phyloP scores from a whole-genome alignment of 37 sponge, comb jelly and placozoan species.

The Geodia barretti region DNA sequence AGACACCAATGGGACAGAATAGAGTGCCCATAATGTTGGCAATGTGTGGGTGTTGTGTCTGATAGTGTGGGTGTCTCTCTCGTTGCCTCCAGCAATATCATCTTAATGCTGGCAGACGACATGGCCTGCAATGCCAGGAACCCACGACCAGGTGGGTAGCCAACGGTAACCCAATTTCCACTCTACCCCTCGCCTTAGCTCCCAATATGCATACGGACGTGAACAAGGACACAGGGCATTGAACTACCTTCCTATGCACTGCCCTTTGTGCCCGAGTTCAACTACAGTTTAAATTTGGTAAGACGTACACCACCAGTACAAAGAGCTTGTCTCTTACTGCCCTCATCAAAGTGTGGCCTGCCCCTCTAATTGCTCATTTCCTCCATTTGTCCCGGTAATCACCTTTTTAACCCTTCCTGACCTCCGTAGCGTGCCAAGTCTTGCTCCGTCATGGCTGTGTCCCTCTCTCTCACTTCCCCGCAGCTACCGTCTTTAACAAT shows the following conservation, averaged over 20 bases:
- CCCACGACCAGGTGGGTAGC: slow-evolving; percentile 71
- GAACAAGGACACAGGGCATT: neutral
- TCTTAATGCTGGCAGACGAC: slow-evolving; percentile 98
- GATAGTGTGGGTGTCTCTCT: neutral
- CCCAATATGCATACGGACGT: too few species aligned
- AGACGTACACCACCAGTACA: too few species aligned
- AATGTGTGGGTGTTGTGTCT: neutral
- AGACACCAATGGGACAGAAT: neutral
- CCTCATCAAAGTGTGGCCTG: too few species aligned
- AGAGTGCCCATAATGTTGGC: neutral
- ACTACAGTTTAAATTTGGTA: too few species aligned
- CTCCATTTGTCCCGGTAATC: too few species aligned
- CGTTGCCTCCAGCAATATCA: slow-evolving; percentile 82
- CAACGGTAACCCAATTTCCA: neutral
- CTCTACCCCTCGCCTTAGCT: neutral
- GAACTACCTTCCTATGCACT: neutral
- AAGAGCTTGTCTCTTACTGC: too few species aligned
- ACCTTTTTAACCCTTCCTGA: too few species aligned
- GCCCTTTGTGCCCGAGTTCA: too few species aligned
- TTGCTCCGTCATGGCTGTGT: too few species aligned
- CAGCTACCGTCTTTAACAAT: slow-evolving; percentile 87
- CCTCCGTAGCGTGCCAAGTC: too few species aligned
- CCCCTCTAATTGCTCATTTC: too few species aligned
- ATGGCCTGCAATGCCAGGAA: slow-evolving; percentile 98
- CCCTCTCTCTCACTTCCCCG: neutral